Evolutionary conservation across 2,888 invertebrate species (phyloP).

Genomic region (Rhagonycha fulva): DNA sequence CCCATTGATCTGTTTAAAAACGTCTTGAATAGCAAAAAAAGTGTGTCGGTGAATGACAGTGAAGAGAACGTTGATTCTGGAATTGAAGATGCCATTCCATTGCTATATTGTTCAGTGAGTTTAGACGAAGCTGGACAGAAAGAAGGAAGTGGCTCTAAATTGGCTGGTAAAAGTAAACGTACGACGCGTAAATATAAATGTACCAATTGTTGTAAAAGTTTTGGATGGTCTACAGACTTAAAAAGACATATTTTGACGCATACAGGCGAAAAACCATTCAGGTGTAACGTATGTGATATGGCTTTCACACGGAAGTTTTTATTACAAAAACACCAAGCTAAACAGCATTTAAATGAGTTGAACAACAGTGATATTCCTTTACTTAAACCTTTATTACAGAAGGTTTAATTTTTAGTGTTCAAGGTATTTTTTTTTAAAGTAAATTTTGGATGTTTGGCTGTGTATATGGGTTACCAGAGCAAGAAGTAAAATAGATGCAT

Average conservation of each 20-base stretch:
- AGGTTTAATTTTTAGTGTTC: background rate
- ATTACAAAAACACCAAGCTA: constrained; percentile 51
- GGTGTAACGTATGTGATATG: constrained; percentile 49
- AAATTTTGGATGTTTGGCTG: background rate
- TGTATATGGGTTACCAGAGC: background rate
- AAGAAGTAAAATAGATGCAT: background rate
- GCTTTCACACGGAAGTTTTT: constrained; percentile 54
- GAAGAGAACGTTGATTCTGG: constrained; percentile 8
- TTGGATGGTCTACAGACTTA: constrained; percentile 55
- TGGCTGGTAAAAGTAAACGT: constrained; percentile 19
- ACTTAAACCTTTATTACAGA: background rate
- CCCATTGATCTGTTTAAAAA: constrained; percentile 33
- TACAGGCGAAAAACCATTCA: constrained; percentile 53
- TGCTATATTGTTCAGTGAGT: constrained; percentile 13
- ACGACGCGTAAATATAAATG: constrained; percentile 47
- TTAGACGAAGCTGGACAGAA: constrained; percentile 5
- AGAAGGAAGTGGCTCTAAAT: background rate
- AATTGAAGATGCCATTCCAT: constrained; percentile 2
- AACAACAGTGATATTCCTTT: background rate
- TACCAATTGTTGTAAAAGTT: constrained; percentile 48
- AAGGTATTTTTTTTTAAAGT: background rate
- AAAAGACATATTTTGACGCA: constrained; percentile 54
- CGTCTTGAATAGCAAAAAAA: background rate
- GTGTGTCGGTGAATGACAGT: background rate
- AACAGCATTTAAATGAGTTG: constrained; percentile 37